Conservation (phyloP, 1,140 invertebrate species). For the Paralvinella palmiformis region DNA sequence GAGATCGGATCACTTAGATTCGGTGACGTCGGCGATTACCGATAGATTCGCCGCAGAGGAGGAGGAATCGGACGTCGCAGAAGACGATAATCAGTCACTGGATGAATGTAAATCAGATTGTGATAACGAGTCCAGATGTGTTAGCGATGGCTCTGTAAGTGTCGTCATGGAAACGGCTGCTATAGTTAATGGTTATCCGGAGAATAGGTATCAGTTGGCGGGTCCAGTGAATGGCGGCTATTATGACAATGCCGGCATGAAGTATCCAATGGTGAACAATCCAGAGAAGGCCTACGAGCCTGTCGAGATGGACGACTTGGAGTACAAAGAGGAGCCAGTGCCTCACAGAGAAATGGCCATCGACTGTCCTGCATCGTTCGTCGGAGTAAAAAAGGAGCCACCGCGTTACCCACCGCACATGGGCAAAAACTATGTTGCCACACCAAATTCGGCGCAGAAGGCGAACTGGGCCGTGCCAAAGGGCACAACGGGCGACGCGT, state of each 20-base stretch:
- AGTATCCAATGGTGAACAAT: not conserved
- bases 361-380: slow-evolving; percentile 92
- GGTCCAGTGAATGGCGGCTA: too few relatives aligned
- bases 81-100: too few relatives aligned
- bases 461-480: not conserved
- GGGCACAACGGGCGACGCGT: slow-evolving; percentile 55
- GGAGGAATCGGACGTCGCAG: too few relatives aligned
- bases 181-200: slow-evolving; percentile 5
- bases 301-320: too few relatives aligned
- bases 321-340: slow-evolving; percentile 23
- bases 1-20: too few relatives aligned
- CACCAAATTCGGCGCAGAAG: not conserved
- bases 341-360: slow-evolving; percentile 84
- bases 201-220: too few relatives aligned
- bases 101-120: too few relatives aligned
- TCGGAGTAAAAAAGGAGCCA: slow-evolving; percentile 81
- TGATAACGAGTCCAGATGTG: too few relatives aligned
- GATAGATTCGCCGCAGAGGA: too few relatives aligned
- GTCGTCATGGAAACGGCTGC: not conserved
- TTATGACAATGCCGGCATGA: not conserved
- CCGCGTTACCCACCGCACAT: slow-evolving; percentile 76
- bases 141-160: too few relatives aligned
- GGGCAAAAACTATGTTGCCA: not conserved
- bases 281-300: not conserved
- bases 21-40: too few relatives aligned